phyloP scores from a whole-genome alignment of 2,888 invertebrate genomes.

The Hedya salicella region DNA sequence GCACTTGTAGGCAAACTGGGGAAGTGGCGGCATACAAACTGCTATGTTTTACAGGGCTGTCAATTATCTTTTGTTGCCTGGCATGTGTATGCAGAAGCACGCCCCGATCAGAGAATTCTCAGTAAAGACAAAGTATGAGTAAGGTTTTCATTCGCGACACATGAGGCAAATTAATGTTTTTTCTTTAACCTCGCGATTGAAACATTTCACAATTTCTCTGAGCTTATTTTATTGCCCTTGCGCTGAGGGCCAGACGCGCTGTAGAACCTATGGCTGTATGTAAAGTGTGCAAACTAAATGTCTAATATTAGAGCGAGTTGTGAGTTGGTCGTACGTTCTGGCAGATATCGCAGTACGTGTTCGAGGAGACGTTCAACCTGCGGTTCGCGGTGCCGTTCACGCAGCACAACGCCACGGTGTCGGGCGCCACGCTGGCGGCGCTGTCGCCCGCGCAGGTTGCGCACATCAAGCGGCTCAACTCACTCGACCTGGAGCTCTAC shows the following conservation, averaged over 20 bases:
- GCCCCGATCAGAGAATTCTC: slow-evolving; percentile 4
- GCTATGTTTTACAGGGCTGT: not conserved
- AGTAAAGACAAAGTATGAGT: not conserved
- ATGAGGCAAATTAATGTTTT: too few relatives aligned
- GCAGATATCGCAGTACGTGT: slow-evolving; percentile 95
- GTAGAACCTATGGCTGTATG: too few relatives aligned
- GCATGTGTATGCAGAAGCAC: not conserved
- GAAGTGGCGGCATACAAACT: slow-evolving; percentile 8
- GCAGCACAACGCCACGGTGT: slow-evolving; percentile 96
- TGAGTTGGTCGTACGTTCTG: slow-evolving; percentile 39
- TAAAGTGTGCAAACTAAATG: too few relatives aligned
- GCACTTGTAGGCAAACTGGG: not conserved
- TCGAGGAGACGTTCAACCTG: slow-evolving; percentile 96
- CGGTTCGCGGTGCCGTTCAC: slow-evolving; percentile 95
- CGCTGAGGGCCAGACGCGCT: too few relatives aligned
- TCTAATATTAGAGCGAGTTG: too few relatives aligned
- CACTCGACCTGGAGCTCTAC: slow-evolving; percentile 96
- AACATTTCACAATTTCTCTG: too few relatives aligned
- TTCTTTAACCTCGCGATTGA: too few relatives aligned
- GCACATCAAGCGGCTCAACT: slow-evolving; percentile 92
- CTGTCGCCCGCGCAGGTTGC: slow-evolving; percentile 90
- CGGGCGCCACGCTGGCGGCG: slow-evolving; percentile 91
- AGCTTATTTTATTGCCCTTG: too few relatives aligned
- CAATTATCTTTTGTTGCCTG: not conserved
- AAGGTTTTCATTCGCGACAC: too few relatives aligned